Base-by-base conservation (phyloP, 2,113 vertebrate species). In the Lota lota region DNA sequence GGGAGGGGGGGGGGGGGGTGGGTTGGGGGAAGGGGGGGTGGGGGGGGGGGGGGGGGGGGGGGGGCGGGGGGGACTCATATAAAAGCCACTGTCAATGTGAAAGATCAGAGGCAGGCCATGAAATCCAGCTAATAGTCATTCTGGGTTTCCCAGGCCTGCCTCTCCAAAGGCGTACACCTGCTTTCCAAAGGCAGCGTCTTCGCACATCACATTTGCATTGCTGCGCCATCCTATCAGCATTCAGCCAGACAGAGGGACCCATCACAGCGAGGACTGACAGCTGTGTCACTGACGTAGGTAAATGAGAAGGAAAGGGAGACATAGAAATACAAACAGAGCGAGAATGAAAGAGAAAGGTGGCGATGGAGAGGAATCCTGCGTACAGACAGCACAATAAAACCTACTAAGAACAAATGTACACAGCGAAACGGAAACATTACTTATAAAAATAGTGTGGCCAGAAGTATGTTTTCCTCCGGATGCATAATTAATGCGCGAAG, bases 71-170 rank as follows among this genome's bases (percentile, higher is more conserved):
- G 36, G 47, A 57, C 17, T 79, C 75, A 77, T 73, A 82, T 85
- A 90, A 81, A 85, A 81, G 69, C 74, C 69, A 76, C 85, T 87
- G 88, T 90, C 88, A 89, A 70, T 78, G 83, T 63, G 22, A 76
- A 77, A 83, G 85, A 91, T 92, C 88, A 90, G 84, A 90, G 72
- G 82, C 77, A 79, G 83, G 76, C 91, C 83, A 85, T 91, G 91
- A 92, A 92, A 91, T 92, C 85, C 86, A 84, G 66, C 89, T 91
- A 90, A 91, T 90, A 90, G 88, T 88, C 89, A 89, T 91, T 85
- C 88, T 83, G 81, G 86, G 79, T 75, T 81, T 73, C 75, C 64
- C 58, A 82, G 66, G 54, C 69, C 70, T 56, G 62, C 80, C 72
- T 70, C 61, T 68, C 67, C 73, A 5, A 10, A 59, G n/a, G 21